Base-by-base conservation (phyloP, 2,113 vertebrate species). In the Scytalopus superciliaris region DNA sequence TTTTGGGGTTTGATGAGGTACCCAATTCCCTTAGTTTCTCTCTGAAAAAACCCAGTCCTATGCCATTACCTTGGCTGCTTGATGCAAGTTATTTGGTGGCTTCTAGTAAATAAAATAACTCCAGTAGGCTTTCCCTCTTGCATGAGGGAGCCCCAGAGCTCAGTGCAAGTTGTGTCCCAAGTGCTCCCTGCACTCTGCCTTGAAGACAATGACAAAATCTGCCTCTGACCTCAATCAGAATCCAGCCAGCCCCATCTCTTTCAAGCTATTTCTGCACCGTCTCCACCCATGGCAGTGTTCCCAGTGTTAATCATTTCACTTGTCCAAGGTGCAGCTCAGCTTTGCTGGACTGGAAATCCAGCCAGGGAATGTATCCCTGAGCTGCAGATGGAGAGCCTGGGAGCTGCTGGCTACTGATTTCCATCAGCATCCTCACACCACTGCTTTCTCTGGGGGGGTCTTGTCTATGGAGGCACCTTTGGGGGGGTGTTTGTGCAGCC, bases 391-490 rank as follows among this genome's bases (percentile, higher is more conserved):
- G 37, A 56, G 35, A 50, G 53, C 23, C 19, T 8, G 37, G n/a
- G 19, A 8, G 22, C 78, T 81, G 69, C 67, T 27, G 69, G 37
- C 31, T 13, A 4, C 45, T 24, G 14, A 4, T 31, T 53, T 69
- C 19, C 79, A 49, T 50, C 5, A 47, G 33, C 56, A 10, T 31
- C 73, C 68, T 53, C 25, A 22, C 69, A 18, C 19, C 49, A 3
- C 10, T 3, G 2, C 78, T 8, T 19, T n/a, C 37, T 9, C 66
- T 3, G 0, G 21, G 90, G 90, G 23, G 59, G 2, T 23, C 23
- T 52, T 1, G 0, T n/a, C 3, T 1, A 0, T 1, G 25, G 24
- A 53, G 44, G 7, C 49, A 12, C 24, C 39, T 42, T 17, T 7
- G 31, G 45, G 63, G 40, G 10, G 6, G 19, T 4, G 30, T 24